Evolutionary conservation across 2,113 vertebrate genomes (phyloP).

Genomic region (Aegotheles bennettii): DNA sequence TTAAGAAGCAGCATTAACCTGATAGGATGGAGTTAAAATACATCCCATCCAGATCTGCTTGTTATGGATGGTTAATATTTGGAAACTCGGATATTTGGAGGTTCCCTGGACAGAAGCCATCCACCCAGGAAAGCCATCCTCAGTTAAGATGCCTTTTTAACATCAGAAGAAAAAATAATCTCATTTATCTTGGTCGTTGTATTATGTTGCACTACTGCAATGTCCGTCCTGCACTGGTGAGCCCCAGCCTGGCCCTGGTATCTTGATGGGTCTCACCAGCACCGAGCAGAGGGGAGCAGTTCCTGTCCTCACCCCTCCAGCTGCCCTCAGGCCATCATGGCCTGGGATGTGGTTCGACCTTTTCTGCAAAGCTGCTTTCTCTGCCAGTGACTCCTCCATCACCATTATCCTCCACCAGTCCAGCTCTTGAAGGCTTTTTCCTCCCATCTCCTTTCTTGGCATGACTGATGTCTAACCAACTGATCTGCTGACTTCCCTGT

Average conservation of each 20-base stretch:
- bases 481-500: background rate
- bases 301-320: background rate
- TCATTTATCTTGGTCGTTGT: background rate
- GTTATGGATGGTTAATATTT: background rate
- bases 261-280: fast-evolving
- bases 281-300: background rate
- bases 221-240: background rate
- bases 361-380: background rate
- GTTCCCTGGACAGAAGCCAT: background rate
- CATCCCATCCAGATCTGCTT: background rate
- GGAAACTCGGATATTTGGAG: background rate
- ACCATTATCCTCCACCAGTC: fast-evolving
- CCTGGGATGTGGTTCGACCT: background rate
- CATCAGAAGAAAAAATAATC: background rate
- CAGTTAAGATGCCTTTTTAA: background rate
- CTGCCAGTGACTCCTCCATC: background rate
- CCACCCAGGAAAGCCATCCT: background rate
- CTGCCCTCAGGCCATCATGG: background rate
- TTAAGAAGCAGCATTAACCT: background rate
- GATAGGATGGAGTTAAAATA: background rate
- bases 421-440: background rate
- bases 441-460: background rate
- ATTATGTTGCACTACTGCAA: fast-evolving
- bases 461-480: background rate
- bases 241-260: background rate